Base-by-base conservation (phyloP, 2,888 invertebrate genomes). In the Psylliodes chrysocephalus region DNA sequence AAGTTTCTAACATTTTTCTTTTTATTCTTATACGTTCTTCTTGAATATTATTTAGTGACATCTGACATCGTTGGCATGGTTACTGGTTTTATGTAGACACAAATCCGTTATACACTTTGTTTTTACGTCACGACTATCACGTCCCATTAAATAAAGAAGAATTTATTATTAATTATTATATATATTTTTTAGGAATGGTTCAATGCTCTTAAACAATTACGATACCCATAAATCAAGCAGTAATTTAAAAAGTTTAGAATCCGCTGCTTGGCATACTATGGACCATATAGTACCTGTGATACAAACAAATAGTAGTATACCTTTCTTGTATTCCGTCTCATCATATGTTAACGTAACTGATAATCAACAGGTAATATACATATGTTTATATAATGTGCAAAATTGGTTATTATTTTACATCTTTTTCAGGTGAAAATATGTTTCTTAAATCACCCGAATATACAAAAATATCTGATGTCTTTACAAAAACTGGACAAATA, bases 241-340 rank as follows among this genome's bases (percentile, higher is more conserved):
- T 42, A 86, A 86, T 64, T 72, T 84, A 22, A 82, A 81, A 51
- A 79, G 83, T 7, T 78, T 85, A 2, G 83, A 83, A 75, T 79
- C 84, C 1, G 81, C 83, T 22, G 82, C 83, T 51, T 79, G 85
- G 76, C 77, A 79, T 30, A 76, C 84, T 1, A 78, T 82, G 38
- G 85, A 85, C 28, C 81, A 85, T 71, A 73, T 86, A 8, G 80
- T 85, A 49, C 85, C 86, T 12, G 72, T 83, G 3, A 73, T 86
- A 28, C 81, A 82, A 53, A 77, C 78, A 2, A 76, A 82, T 30
- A 85, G 85, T 63, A 82, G 81, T 46, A 69, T 85, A 38, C 84
- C 84, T 25, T 85, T 86, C 69, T 73, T 86, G 22, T 73, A 75
- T 44, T 74, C 78, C 30, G 61, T 82, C 2, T 78, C 82, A 0